Evolutionary conservation across 2,888 invertebrate genomes (phyloP), one percentile per base, ranked within the genome.

Genomic region (Perizoma flavofasciatum): DNA sequence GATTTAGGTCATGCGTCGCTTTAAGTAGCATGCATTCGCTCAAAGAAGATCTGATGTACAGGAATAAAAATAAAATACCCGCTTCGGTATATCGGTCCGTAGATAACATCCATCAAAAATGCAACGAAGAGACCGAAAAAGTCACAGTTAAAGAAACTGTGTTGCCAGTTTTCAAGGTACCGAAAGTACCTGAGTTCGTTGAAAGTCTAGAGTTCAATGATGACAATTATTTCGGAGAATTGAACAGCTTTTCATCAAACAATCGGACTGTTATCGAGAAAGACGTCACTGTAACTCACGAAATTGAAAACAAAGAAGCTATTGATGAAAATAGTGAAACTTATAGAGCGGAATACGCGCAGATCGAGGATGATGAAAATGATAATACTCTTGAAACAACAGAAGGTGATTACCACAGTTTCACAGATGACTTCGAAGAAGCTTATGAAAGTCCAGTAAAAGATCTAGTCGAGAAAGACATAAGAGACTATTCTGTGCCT

Each of bases 371-470:
- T 44, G 75, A 77, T 44, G 78, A 79, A 47, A 55, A 66, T 3
- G 75, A 79, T 55, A 73, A 68, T 37, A 72, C 76, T n/a, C 10
- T 78, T 11, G 83, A 85, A 10, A 77, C 84, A 0, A 69, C 67
- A n/a, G 88, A 88, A 73, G 92, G 92, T 0, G 91, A 89, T 68
- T 92, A 92, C 66, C 87, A 87, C n/a, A 92, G 92, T 63, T 92
- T 92, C 49, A 82, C 81, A 46, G 90, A 89, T 5, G 86, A 87
- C 62, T 85, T 86, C 9, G 90, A 86, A 58, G 82, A 86, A 6
- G 82, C 80, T 0, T 92, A 92, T 47, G 86, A 87, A 67, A 92
- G 91, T 73, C 91, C 92, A 0, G 90, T 92, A 0, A 90, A 88
- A 71, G 84, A 87, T 56, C 73, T 92, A 8, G 86, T 91, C 0